These are phyloP conservation scores for Coregonus ussuriensis DNA, from an alignment of 2,797 vertebrate genomes.

Conservation along the genomic window DNA sequence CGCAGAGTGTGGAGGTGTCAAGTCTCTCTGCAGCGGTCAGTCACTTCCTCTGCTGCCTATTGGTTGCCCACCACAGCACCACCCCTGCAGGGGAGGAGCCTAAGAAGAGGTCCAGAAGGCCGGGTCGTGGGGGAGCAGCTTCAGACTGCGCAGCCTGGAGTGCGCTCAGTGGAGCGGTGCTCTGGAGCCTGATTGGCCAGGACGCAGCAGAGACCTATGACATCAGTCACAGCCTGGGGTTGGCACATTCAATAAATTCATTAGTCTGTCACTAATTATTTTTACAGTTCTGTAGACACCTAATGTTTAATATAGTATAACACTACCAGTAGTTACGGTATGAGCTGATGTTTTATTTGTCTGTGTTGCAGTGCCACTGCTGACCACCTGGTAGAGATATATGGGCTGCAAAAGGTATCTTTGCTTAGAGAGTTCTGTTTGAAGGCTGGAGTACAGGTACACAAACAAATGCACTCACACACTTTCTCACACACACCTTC, in stretches of 20 bases:
- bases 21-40: conserved; percentile 78
- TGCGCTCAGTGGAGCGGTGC: conserved; percentile 67
- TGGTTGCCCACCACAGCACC: conserved; percentile 71
- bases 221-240: conserved; percentile 74
- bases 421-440: conserved; percentile 82
- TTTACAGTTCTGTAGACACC: background rate
- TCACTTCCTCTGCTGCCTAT: conserved; percentile 82
- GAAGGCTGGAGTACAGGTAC: conserved; percentile 84
- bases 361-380: conserved; percentile 67
- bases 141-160: conserved; percentile 63
- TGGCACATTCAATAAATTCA: conserved; percentile 24
- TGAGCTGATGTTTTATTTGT: conserved; percentile 1
- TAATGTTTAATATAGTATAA: background rate
- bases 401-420: conserved; percentile 79
- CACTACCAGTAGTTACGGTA: background rate
- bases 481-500: background rate
- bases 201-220: conserved; percentile 77
- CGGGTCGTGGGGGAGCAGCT: conserved; percentile 65
- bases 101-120: conserved; percentile 76
- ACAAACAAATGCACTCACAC: background rate
- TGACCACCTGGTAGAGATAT: conserved; percentile 78
- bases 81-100: conserved; percentile 62
- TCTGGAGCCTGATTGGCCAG: conserved; percentile 80
- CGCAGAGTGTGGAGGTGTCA: conserved; percentile 77
- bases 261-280: background rate